Evolutionary conservation across 1,140 invertebrate genomes (phyloP), one percentile per base, ranked within the genome.

Genomic region (Papilio polyxenes): DNA sequence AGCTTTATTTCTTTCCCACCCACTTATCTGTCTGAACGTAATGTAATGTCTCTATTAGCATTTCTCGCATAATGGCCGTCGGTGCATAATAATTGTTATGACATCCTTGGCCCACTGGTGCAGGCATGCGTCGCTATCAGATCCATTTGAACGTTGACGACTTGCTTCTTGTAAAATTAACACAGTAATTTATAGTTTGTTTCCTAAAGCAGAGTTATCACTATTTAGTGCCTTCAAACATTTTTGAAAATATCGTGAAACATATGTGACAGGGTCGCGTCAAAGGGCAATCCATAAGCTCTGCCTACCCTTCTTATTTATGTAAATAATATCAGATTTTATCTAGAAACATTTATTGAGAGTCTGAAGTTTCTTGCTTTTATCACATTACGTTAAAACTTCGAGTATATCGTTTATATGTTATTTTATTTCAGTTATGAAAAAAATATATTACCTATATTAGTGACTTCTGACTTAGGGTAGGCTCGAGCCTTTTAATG

Each of bases 101-200:
- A 77, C 44, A 77, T 77, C 75, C 75, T 77, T 77, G 75, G 75
- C 75, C 75, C 49, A 77, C 75, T 77, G 75, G 75, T 48, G 75
- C 75, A 77, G 49, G 75, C 75, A 77, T 77, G 75, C 75, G 48
- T 77, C 49, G 49, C 75, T 77, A 77, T 77, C 75, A 77, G 75
- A 77, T 77, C 75, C n/a, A 53, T 31, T 77, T 31, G 48, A 51
- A 77, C 75, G 49, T 49, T 51, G 49, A 77, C 44, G 44, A 17
- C 65, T 65, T 23, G 62, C 20, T 65, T 65, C 65, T 72, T 37
- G 65, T 37, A 72, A 40, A 72, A 15, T 72, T 37, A 72, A 13
- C 23, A 13, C 13, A 40, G 11, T 37, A 10, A 72, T 72, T 72
- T 72, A 31, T 31, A 65, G 10, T 11, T 4, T 72, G 13, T 37